A percentile compares a stretch with the other conserved stretches of the same genome.
These are phyloP conservation scores for Grantiella picta DNA, from an alignment of 2,113 vertebrate genomes.

Conservation along the genomic window DNA sequence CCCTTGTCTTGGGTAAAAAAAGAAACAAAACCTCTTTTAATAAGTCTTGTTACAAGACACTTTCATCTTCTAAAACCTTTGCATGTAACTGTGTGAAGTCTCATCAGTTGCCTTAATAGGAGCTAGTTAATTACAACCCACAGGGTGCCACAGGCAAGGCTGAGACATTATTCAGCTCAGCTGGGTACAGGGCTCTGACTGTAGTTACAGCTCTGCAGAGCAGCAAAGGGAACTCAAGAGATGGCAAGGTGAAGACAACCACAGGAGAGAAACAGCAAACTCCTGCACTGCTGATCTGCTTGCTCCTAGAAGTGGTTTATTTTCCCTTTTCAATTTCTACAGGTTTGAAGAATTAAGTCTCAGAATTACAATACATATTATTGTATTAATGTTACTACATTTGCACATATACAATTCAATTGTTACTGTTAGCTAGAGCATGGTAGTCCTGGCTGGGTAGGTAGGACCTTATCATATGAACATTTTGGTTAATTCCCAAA, in stretches of 20 bases:
- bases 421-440: neutral
- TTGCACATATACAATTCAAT: neutral
- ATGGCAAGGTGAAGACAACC: neutral
- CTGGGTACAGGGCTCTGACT: neutral
- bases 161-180: neutral
- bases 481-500: neutral
- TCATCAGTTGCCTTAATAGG: slow-evolving; percentile 10
- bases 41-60: neutral
- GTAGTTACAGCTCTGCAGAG: neutral
- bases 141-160: slow-evolving; percentile 2
- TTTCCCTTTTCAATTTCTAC: neutral
- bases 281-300: neutral
- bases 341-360: neutral
- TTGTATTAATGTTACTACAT: neutral
- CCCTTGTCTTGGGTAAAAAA: neutral
- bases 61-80: neutral
- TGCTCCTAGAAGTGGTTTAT: neutral
- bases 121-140: slow-evolving; percentile 17
- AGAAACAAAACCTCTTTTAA: neutral
- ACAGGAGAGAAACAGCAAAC: neutral
- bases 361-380: neutral
- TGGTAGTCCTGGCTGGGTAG: neutral
- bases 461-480: neutral
- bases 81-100: slow-evolving; percentile 16
- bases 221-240: neutral